These are phyloP conservation scores for Notolabrus celidotus DNA, from an alignment of 2,797 vertebrate species.

Conservation along the genomic window DNA sequence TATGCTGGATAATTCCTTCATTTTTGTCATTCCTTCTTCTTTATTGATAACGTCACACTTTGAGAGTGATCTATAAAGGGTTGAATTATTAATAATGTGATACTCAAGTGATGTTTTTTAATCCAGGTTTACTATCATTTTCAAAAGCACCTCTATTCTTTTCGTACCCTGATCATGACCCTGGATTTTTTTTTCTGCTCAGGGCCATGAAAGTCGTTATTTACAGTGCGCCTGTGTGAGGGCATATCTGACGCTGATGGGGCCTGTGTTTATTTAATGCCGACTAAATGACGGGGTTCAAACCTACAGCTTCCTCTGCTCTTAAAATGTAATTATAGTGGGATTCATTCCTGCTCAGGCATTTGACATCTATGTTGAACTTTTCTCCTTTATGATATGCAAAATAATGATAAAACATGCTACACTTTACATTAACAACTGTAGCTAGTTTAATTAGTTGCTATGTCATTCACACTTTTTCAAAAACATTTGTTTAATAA, in stretches of 20 bases:
- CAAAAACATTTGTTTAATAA: background rate
- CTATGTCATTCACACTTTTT: background rate
- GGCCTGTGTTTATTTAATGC: slow-evolving; percentile 72
- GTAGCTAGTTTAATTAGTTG: background rate
- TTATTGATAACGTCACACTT: slow-evolving; percentile 16
- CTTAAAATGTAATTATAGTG: slow-evolving; percentile 76
- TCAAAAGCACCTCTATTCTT: slow-evolving; percentile 32
- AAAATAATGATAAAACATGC: slow-evolving; percentile 17
- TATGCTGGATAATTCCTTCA: slow-evolving; percentile 40
- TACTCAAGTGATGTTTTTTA: slow-evolving; percentile 5
- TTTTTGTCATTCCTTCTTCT: background rate
- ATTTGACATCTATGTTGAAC: slow-evolving; percentile 52
- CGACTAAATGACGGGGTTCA: slow-evolving; percentile 72
- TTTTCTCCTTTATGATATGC: slow-evolving; percentile 29
- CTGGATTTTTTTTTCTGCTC: slow-evolving; percentile 42
- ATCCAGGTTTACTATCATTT: slow-evolving; percentile 25
- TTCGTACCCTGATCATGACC: slow-evolving; percentile 58
- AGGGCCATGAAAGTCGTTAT: slow-evolving; percentile 62
- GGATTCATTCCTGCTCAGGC: slow-evolving; percentile 40
- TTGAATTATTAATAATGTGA: background rate
- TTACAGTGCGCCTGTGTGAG: slow-evolving; percentile 66
- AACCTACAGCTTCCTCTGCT: slow-evolving; percentile 70
- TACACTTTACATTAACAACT: slow-evolving; percentile 19
- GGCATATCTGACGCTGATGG: slow-evolving; percentile 67
- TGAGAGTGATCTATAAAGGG: background rate